These are phyloP conservation scores for Entomobrya proxima DNA, from an alignment of 2,888 invertebrate species.

Conservation along the genomic window DNA sequence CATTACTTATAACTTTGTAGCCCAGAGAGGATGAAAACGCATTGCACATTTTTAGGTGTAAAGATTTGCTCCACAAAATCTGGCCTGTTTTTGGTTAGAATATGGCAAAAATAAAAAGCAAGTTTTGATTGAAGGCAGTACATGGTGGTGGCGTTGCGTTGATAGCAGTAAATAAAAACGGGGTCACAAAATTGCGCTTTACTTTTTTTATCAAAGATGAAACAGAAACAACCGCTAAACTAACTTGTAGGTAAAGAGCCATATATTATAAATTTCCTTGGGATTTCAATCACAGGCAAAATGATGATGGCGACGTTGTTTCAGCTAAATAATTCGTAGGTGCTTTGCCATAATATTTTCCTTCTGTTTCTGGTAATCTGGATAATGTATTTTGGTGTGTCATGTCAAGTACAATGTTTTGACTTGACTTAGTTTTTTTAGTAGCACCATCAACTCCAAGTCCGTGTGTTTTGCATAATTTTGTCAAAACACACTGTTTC, in stretches of 20 bases:
- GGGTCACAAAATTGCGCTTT: slow-evolving; percentile 40
- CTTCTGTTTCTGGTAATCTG: neutral
- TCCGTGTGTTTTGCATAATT: too few relatives aligned
- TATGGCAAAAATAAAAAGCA: neutral
- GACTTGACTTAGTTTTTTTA: slow-evolving; percentile 4
- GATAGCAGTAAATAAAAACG: slow-evolving; percentile 7
- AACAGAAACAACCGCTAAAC: neutral
- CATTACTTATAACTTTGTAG: neutral
- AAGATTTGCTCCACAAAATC: neutral
- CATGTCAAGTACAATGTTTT: slow-evolving; percentile 17
- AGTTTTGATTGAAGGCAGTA: neutral
- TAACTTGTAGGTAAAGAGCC: too few relatives aligned
- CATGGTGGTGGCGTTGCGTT: neutral
- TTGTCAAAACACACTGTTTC: neutral
- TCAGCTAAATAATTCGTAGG: too few relatives aligned
- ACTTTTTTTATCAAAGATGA: neutral
- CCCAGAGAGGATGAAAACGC: neutral
- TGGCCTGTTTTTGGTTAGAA: neutral
- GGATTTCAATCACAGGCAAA: slow-evolving; percentile 16
- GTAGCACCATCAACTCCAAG: too few relatives aligned
- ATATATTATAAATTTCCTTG: slow-evolving; percentile 17
- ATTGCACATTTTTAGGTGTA: neutral
- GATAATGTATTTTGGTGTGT: neutral
- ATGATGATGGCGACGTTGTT: too few relatives aligned
- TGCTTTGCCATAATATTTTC: neutral